Percentiles rank a stretch among this genome's conserved stretches.
Conservation (phyloP, 64 coral and sea anemone species). For the Anthopleura sola region DNA sequence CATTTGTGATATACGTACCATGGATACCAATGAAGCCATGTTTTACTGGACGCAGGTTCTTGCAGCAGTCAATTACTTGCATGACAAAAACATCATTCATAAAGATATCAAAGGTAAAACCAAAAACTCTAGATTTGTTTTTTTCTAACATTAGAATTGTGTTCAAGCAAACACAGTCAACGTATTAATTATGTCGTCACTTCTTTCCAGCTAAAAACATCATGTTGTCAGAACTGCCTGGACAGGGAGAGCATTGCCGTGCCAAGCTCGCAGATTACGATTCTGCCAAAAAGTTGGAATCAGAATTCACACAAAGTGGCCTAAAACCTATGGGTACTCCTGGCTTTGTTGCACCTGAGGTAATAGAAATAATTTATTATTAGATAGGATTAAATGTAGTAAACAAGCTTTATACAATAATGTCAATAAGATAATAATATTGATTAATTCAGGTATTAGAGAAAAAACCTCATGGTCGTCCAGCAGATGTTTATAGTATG, state of each 20-base stretch:
- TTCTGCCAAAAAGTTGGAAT: not conserved
- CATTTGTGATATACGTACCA: not conserved
- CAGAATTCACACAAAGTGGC: slow-evolving; percentile 28
- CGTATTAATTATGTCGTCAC: not conserved
- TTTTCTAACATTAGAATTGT: too few species aligned
- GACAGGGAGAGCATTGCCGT: not conserved
- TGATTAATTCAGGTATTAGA: slow-evolving; percentile 1
- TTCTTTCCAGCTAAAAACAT: slow-evolving; percentile 36
- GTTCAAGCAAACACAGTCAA: not conserved
- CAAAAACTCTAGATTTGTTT: too few species aligned
- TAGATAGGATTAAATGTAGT: too few species aligned
- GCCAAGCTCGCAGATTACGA: slow-evolving; percentile 43
- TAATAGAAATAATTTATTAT: not conserved
- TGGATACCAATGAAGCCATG: slow-evolving; percentile 12
- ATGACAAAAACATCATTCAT: slow-evolving; percentile 15
- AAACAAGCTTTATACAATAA: too few species aligned
- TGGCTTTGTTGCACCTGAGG: slow-evolving; percentile 49
- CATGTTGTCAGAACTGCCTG: not conserved
- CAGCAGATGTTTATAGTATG: slow-evolving; percentile 30
- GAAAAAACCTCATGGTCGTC: slow-evolving; percentile 32
- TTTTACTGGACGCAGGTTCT: slow-evolving; percentile 16
- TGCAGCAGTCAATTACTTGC: slow-evolving; percentile 1
- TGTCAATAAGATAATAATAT: not conserved
- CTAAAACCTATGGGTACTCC: slow-evolving; percentile 19
- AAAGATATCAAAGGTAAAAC: slow-evolving; percentile 36